Base-by-base conservation (phyloP, 2,888 invertebrate species). In the Cactoblastis cactorum region DNA sequence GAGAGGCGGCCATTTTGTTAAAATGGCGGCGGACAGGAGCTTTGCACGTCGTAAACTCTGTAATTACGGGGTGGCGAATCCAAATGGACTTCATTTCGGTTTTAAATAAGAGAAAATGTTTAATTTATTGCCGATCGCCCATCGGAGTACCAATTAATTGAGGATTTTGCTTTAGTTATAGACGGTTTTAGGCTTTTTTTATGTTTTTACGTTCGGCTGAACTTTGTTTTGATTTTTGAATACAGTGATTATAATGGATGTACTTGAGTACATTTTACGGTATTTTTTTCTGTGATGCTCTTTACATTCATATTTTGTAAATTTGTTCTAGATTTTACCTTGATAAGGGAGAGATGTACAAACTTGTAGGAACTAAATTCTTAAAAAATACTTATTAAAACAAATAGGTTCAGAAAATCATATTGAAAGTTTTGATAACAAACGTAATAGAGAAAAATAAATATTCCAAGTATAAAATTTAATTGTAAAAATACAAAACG, bases 81-180 rank as follows among this genome's bases (percentile, higher is more conserved):
- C 80, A 83, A 87, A 88, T 84, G 80, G 81, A 87, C 81, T 86
- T 83, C 84, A 85, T 87, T 87, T 81, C 80, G 77, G 73, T 81
- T 86, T 88, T 88, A 89, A 87, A 86, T 88, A 87, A 87, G 86
- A 76, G 86, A 83, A 85, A 86, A 87, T 85, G 88, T 86, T 88
- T 87, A 87, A 88, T 87, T 86, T 86, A 82, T 72, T 80, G 74
- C 73, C 77, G 72, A 80, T 79, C 76, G 75, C 71, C 65, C 66
- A 69, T 67, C 67, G 58, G 61, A 63, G 75, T 74, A 80, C 81
- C 85, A 85, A 88, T 87, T 88, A 88, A 87, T 83, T 81, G 82
- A 71, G 83, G 83, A 83, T 85, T 84, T 81, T 62, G 74, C 69
- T 71, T 75, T 71, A 71, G 70, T 71, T 64, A 55, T 54, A 51